Evolutionary conservation across 2,113 vertebrate species (phyloP), one percentile per base, ranked within the genome.

Genomic region (Reinhardtius hippoglossoides): DNA sequence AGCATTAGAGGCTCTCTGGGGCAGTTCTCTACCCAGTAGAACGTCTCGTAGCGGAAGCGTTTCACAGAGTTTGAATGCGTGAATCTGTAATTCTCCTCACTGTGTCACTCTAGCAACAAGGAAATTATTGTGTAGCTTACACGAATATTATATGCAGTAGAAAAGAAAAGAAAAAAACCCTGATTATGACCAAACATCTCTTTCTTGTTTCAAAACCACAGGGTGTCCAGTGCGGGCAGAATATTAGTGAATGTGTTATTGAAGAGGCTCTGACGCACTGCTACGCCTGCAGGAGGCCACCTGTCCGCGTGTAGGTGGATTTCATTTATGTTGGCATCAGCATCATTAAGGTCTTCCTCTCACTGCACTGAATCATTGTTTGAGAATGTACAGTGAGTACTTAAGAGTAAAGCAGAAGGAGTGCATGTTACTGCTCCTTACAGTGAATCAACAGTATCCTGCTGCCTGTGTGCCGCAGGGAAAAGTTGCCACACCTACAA

Each of bases 221-320:
- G 56, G 9, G 63, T 57, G 71, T 71, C 76, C 54, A 74, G 58
- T 55, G 64, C 65, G 74, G 78, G 68, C 65, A 84, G 76, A 84
- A 69, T 42, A 59, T 63, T 46, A 67, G 82, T 12, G 69, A 78
- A 80, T 35, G 81, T 84, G 78, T 81, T 73, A 68, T n/a, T 66
- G 66, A 81, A 48, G 56, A 81, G 64, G 57, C 62, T 80, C 37
- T 79, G 87, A 81, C 64, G 50, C 83, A 69, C 78, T 81, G 70
- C 82, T 79, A 72, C 56, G 72, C 83, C 80, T 76, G 84, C 82
- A 87, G 86, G 85, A 90, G 21, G 46, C 86, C 87, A 90, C 89
- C 88, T 91, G 87, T 88, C 71, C 82, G 68, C 24, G 80, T 71
- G 88, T 90, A 82, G 89, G 89, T 21, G 81, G 78, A 76, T 72